Base-by-base conservation (phyloP, 2,888 invertebrate genomes). In the Caenorhabditis plicata region DNA sequence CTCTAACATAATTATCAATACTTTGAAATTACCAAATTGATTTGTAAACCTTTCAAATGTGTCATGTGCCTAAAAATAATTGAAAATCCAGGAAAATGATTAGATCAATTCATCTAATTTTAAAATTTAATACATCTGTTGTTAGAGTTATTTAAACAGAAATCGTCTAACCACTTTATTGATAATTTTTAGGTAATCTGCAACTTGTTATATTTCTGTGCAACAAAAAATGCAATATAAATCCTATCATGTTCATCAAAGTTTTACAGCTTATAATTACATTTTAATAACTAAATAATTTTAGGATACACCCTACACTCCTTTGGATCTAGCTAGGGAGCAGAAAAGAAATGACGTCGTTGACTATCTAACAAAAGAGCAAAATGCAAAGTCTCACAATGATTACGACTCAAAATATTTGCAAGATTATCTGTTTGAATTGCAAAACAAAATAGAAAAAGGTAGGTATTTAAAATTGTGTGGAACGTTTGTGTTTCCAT, bases 141-240 rank as follows among this genome's bases (percentile, higher is more conserved):
- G n/a, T n/a, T n/a, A n/a, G n/a, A n/a, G n/a, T n/a, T n/a, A n/a
- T n/a, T n/a, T n/a, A n/a, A n/a, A n/a, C n/a, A n/a, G n/a, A n/a
- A n/a, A n/a, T n/a, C n/a, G n/a, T n/a, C n/a, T n/a, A n/a, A n/a
- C n/a, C n/a, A n/a, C n/a, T n/a, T n/a, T n/a, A n/a, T n/a, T n/a
- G n/a, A n/a, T n/a, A n/a, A n/a, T n/a, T n/a, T n/a, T n/a, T n/a
- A n/a, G n/a, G n/a, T 13, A 56, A 93, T 81, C 87, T 93, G 4
- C 93, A 93, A 82, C 88, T 94, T 84, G 92, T 93, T 82, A 91
- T 90, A 83, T 85, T 88, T 73, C 62, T 82, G n/a, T 77, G 81
- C 50, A 71, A 62, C 3, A 61, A 60, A n/a, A 67, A 71, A 20
- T 72, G 73, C 9, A 54, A 63, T 27, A 49, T 70, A 15, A 69